Evolutionary conservation across 2,797 vertebrate genomes (phyloP).

Genomic region (Acridotheres tristis): DNA sequence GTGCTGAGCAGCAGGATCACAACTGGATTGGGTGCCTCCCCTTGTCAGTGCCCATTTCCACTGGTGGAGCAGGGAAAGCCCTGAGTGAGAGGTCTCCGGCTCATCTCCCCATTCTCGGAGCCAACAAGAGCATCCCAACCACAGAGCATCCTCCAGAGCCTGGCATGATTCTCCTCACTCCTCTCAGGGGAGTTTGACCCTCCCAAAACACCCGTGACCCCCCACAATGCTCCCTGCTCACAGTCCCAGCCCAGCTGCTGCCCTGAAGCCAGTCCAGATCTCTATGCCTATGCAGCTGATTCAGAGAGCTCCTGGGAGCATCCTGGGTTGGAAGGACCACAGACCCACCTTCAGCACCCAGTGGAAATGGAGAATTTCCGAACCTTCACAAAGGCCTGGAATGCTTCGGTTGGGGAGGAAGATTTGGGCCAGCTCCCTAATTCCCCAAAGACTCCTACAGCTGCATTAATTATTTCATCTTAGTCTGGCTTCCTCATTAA

Average conservation of each 20-base stretch:
- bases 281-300: constrained; percentile 36
- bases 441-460: constrained; percentile 42
- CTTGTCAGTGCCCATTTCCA: rapidly evolving
- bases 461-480: constrained; percentile 65
- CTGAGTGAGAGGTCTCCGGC: neutral
- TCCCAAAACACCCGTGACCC: neutral
- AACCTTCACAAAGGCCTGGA: neutral
- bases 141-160: neutral
- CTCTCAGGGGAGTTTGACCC: neutral
- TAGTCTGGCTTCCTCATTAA: constrained; percentile 64
- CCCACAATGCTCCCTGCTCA: neutral
- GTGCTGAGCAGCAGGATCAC: neutral
- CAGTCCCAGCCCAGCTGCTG: neutral
- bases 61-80: rapidly evolving
- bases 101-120: rapidly evolving
- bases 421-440: constrained; percentile 23
- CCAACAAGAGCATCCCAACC: neutral
- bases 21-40: rapidly evolving
- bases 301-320: neutral
- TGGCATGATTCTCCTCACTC: neutral
- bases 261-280: neutral
- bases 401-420: neutral
- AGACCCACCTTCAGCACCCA: neutral
- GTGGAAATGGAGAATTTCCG: constrained; percentile 20
- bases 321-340: neutral